Base-by-base conservation (phyloP, 2,113 vertebrate species). In the Onychorhynchus coronatus region DNA sequence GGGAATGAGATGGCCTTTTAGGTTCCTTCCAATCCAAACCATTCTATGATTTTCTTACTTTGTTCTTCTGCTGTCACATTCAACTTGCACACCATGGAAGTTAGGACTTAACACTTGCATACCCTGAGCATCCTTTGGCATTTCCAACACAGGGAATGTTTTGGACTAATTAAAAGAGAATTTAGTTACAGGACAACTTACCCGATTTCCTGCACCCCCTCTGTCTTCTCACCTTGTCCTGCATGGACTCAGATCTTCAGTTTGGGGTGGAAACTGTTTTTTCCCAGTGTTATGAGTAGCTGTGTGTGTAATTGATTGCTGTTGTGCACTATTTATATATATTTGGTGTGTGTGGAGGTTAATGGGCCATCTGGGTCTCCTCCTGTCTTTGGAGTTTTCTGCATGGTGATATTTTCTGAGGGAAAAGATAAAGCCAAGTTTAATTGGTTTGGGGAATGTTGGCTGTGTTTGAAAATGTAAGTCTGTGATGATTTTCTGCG, bases 181-280 rank as follows among this genome's bases (percentile, higher is more conserved):
- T 41, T 52, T 41, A 46, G 23, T 62, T 55, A 12, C 11, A n/a
- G 23, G 47, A 17, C 3, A 10, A 16, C 14, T 4, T 1, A 1
- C 13, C 13, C 19, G 11, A 17, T 31, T 78, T 37, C 18, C 30
- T 30, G 16, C 58, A 20, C 8, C 14, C 22, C 20, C 27, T 0
- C 0, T 20, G 7, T 20, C 9, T 21, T 30, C 35, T 53, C 2
- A 0, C 63, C 49, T 12, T 24, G 31, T 47, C 46, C 25, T 11
- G 5, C 11, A 7, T 6, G 39, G 72, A 11, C 13, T 44, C 23
- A 5, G 28, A 25, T 44, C 76, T 74, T 73, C 20, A 12, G 9
- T 78, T 59, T 25, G 35, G 31, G 22, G 5, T 39, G 12, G 56
- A 21, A 41, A 55, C 9, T 2, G 0, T n/a, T 7, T 63, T 41